Percentiles rank a stretch among this genome's conserved stretches.
Conservation (phyloP, 2,113 vertebrate genomes). For the Montifringilla adamsi region DNA sequence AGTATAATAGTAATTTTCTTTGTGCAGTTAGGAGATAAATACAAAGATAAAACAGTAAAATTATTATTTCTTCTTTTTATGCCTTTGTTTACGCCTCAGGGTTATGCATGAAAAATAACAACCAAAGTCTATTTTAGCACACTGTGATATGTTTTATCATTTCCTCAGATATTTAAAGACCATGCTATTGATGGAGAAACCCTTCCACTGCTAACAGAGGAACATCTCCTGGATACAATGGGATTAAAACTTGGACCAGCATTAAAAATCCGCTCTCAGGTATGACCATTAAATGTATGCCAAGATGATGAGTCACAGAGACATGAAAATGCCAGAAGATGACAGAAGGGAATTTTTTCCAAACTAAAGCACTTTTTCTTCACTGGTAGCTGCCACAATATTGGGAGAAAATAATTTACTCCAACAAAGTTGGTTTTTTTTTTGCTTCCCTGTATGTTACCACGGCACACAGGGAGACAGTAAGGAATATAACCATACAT, state of each 20-base stretch:
- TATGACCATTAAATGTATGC: conserved; percentile 25
- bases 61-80: neutral
- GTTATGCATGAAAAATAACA: neutral
- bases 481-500: neutral
- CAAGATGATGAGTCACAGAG: neutral
- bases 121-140: neutral
- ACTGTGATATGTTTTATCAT: conserved; percentile 19
- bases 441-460: neutral
- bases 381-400: neutral
- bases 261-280: conserved; percentile 95
- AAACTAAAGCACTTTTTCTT: neutral
- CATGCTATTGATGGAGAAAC: conserved; percentile 96
- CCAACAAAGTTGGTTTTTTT: neutral
- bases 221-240: conserved; percentile 91
- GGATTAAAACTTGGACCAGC: conserved; percentile 93
- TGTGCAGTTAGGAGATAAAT: neutral
- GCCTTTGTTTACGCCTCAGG: neutral
- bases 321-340: neutral
- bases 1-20: neutral
- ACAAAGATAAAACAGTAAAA: neutral
- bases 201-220: conserved; percentile 90
- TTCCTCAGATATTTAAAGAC: conserved; percentile 86
- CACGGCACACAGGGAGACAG: neutral
- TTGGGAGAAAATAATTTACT: neutral
- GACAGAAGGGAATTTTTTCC: neutral